Conservation (phyloP, 2,888 invertebrate species). For the Cecidostiba fungosa region DNA sequence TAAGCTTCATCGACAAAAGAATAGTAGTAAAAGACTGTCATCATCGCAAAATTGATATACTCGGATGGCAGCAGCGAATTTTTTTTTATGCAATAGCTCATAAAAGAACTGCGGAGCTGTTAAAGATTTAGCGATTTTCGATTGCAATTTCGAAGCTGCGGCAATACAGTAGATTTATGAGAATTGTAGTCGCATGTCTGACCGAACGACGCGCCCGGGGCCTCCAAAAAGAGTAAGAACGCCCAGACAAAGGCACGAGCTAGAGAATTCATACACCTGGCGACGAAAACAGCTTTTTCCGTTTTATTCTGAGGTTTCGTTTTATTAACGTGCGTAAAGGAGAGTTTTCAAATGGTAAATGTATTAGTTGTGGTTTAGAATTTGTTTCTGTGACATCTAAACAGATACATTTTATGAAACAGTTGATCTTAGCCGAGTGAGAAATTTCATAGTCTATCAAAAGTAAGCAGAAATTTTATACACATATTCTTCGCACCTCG, state of each 20-base stretch:
- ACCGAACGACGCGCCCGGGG: not conserved
- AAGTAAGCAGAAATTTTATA: slow-evolving; percentile 4
- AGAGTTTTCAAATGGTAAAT: too few relatives aligned
- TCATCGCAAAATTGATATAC: not conserved
- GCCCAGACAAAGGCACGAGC: not conserved
- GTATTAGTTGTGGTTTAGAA: too few relatives aligned
- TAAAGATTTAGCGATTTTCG: slow-evolving; percentile 2
- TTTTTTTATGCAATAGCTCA: not conserved
- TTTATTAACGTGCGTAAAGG: not conserved
- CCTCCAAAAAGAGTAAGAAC: not conserved
- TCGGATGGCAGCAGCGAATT: not conserved
- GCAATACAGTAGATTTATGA: not conserved
- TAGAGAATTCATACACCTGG: not conserved
- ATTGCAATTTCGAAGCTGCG: not conserved
- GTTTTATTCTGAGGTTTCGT: not conserved
- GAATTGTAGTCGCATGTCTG: not conserved
- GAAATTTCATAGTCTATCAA: not conserved
- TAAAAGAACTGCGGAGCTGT: not conserved
- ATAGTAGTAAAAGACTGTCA: not conserved
- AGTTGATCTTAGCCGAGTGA: not conserved
- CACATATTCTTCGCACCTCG: not conserved
- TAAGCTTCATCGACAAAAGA: not conserved
- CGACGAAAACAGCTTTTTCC: not conserved
- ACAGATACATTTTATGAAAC: not conserved
- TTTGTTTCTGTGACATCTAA: too few relatives aligned